Percentiles rank a stretch among this genome's conserved stretches.
These are phyloP conservation scores for Ooceraea biroi DNA, from an alignment of 1,140 invertebrate species.

Conservation along the genomic window DNA sequence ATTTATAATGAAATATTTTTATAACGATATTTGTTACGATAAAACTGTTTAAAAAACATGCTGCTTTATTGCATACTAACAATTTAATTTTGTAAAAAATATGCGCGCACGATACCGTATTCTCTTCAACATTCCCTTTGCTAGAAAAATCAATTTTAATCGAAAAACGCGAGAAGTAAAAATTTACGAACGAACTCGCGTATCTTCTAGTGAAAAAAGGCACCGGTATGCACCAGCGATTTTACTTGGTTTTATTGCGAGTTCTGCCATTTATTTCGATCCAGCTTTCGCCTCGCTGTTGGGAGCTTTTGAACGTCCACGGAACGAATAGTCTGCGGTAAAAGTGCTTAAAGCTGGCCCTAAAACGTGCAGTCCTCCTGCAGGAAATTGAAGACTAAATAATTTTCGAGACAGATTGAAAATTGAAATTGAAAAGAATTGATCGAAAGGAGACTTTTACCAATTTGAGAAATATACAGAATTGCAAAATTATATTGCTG, in stretches of 20 bases:
- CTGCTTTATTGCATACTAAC: neutral
- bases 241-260: conserved; percentile 49
- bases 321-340: conserved; percentile 60
- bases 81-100: conserved; percentile 4
- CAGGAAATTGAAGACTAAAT: conserved; percentile 10
- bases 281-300: conserved; percentile 61
- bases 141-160: conserved; percentile 61
- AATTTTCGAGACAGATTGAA: conserved; percentile 28
- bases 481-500: neutral
- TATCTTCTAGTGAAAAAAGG: conserved; percentile 46
- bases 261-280: conserved; percentile 69
- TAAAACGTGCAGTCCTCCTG: conserved; percentile 47
- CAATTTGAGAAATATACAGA: neutral
- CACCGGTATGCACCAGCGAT: conserved; percentile 45
- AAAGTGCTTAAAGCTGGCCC: conserved; percentile 61
- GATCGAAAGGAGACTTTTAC: neutral
- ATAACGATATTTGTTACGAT: conserved; percentile 4
- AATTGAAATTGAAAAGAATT: neutral
- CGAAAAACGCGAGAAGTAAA: conserved; percentile 44
- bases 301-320: conserved; percentile 62
- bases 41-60: neutral
- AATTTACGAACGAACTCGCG: conserved; percentile 53
- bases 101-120: neutral
- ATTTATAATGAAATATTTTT: neutral
- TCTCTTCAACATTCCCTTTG: neutral